These are phyloP conservation scores for Ips typographus DNA, from an alignment of 1,140 invertebrate genomes.

Conservation along the genomic window DNA sequence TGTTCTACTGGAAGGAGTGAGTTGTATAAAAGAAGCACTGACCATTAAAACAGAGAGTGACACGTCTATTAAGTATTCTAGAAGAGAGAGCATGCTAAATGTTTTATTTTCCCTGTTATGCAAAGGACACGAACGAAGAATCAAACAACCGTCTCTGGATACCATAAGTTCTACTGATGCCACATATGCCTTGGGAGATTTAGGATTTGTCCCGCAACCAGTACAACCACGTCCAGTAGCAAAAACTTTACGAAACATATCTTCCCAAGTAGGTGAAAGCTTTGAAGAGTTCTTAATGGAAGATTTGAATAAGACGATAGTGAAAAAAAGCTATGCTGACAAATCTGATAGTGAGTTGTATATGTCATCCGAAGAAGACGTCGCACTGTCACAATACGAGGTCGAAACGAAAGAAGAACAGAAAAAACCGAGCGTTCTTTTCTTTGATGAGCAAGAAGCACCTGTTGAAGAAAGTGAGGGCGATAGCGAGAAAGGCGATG, in stretches of 20 bases:
- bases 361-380: conserved; percentile 19
- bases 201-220: conserved; percentile 48
- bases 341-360: conserved; percentile 1
- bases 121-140: conserved; percentile 57
- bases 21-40: conserved; percentile 60
- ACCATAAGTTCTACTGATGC: conserved; percentile 41
- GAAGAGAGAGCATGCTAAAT: conserved; percentile 56
- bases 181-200: conserved; percentile 46
- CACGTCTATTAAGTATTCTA: conserved; percentile 34
- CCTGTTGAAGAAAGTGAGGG: conserved; percentile 45
- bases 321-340: conserved; percentile 20
- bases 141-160: conserved; percentile 42
- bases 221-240: conserved; percentile 40
- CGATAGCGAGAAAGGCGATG: conserved; percentile 34
- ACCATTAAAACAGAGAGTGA: conserved; percentile 51
- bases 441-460: conserved; percentile 45
- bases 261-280: conserved; percentile 42
- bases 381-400: conserved; percentile 5
- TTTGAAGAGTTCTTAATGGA: conserved; percentile 43
- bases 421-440: conserved; percentile 38
- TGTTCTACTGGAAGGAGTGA: conserved; percentile 61
- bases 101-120: conserved; percentile 58
- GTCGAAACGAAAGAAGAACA: conserved; percentile 36
- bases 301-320: conserved; percentile 6
- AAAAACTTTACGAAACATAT: conserved; percentile 36